These are phyloP conservation scores for Microchirus variegatus DNA, from an alignment of 2,797 vertebrate genomes.

Conservation along the genomic window DNA sequence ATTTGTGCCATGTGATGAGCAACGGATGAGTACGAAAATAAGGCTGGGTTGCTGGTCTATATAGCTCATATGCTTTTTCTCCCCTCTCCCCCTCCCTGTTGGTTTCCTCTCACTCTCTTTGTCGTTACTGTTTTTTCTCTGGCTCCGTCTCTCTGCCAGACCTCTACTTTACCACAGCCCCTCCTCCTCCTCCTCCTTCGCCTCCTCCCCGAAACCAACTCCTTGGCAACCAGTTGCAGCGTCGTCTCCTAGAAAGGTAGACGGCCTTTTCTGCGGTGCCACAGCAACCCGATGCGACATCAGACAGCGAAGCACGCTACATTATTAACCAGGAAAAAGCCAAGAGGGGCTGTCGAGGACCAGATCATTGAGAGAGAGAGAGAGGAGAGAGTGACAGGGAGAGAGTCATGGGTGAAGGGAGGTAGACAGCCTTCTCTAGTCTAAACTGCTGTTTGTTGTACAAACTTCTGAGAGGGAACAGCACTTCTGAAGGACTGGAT, in stretches of 20 bases:
- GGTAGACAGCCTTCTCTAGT: constrained; percentile 3
- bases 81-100: constrained; percentile 27
- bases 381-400: constrained; percentile 36
- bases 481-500: constrained; percentile 37
- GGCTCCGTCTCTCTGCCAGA: constrained; percentile 63
- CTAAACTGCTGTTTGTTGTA: constrained; percentile 39
- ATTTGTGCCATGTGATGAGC: constrained; percentile 37
- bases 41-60: constrained; percentile 15
- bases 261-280: constrained; percentile 70
- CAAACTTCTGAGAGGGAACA: constrained; percentile 46
- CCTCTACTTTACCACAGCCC: constrained; percentile 66
- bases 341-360: constrained; percentile 55
- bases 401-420: constrained; percentile 27
- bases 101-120: constrained; percentile 65
- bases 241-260: constrained; percentile 78
- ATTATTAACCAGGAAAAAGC: constrained; percentile 82
- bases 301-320: constrained; percentile 76
- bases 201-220: constrained; percentile 69
- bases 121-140: constrained; percentile 63
- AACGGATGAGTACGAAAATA: constrained; percentile 22
- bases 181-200: constrained; percentile 45
- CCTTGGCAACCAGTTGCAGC: constrained; percentile 79
- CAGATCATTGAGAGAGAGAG: constrained; percentile 35
- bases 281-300: constrained; percentile 77
- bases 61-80: constrained; percentile 15